Conservation (phyloP, 1,140 invertebrate species). For the Megalopta genalis region DNA sequence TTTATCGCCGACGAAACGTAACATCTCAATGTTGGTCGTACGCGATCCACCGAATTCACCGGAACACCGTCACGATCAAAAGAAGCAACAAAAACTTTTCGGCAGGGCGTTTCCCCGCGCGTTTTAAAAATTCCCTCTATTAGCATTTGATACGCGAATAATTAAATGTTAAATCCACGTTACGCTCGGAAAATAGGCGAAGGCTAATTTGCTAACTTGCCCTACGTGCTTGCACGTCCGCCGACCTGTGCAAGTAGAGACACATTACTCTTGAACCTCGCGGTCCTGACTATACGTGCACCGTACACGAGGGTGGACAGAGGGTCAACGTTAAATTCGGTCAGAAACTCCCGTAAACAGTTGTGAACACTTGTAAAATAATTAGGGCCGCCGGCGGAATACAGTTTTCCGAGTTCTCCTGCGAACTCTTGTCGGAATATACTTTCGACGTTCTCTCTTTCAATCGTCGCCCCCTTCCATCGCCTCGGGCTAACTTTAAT, state of each 20-base stretch:
- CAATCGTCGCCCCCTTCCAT: too few relatives aligned
- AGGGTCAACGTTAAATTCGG: background rate
- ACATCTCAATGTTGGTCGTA: background rate
- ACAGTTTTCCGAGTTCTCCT: background rate
- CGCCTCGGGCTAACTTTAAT: too few relatives aligned
- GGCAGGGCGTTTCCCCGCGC: background rate
- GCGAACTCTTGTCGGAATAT: background rate
- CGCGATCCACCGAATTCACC: background rate
- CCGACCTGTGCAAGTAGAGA: background rate
- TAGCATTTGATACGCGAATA: background rate
- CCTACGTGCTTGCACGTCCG: background rate
- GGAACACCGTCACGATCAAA: background rate
- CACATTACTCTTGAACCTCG: background rate
- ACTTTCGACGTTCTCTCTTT: too few relatives aligned
- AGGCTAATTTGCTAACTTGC: conserved; percentile 16
- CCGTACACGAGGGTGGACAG: background rate
- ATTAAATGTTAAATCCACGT: background rate
- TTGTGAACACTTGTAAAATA: conserved; percentile 13
- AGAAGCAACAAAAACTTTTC: background rate
- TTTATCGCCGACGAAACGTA: conserved; percentile 24
- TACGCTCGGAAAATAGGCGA: background rate
- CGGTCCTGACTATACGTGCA: background rate
- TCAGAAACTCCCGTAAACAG: background rate
- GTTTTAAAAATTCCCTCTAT: background rate
- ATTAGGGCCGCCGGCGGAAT: background rate